Evolutionary conservation across 2,888 invertebrate species (phyloP).

Genomic region (Meganola albula): DNA sequence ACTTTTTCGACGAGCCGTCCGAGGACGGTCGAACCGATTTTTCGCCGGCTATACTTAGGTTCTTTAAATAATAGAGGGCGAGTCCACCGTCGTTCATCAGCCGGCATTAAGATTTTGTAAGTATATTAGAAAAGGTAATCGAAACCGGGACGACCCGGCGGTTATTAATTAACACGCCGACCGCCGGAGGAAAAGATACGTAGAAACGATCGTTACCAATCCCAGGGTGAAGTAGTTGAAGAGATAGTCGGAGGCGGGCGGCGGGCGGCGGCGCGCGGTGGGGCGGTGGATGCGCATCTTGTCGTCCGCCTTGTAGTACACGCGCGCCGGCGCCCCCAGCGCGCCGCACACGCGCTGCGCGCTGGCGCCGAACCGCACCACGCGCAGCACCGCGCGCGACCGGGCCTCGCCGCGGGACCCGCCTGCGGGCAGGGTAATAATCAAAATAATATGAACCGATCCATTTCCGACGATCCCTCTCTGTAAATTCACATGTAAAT

Average conservation of each 20-base stretch:
- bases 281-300: slow-evolving; percentile 99
- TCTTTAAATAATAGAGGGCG: too few relatives aligned
- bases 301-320: slow-evolving; percentile 99
- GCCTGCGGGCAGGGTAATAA: too few relatives aligned
- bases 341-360: slow-evolving; percentile 93
- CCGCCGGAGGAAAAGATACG: slow-evolving; percentile 2
- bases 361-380: slow-evolving; percentile 89
- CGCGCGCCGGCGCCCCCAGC: slow-evolving; percentile 93
- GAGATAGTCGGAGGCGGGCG: slow-evolving; percentile 95
- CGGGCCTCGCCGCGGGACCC: slow-evolving; percentile 81
- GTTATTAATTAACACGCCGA: slow-evolving; percentile 3
- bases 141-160: too few relatives aligned
- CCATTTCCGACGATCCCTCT: too few relatives aligned
- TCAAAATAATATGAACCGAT: too few relatives aligned
- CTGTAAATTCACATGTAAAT: too few relatives aligned
- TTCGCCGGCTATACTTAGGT: too few relatives aligned
- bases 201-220: slow-evolving; percentile 80
- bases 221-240: slow-evolving; percentile 99
- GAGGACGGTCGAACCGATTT: too few relatives aligned
- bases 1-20: too few relatives aligned
- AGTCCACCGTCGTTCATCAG: too few relatives aligned
- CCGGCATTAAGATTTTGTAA: too few relatives aligned
- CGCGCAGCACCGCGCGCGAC: slow-evolving; percentile 73
- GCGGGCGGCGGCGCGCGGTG: slow-evolving; percentile 85
- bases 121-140: too few relatives aligned